phyloP scores from a whole-genome alignment of 2,797 vertebrate genomes.

The Chrosomus eos region DNA sequence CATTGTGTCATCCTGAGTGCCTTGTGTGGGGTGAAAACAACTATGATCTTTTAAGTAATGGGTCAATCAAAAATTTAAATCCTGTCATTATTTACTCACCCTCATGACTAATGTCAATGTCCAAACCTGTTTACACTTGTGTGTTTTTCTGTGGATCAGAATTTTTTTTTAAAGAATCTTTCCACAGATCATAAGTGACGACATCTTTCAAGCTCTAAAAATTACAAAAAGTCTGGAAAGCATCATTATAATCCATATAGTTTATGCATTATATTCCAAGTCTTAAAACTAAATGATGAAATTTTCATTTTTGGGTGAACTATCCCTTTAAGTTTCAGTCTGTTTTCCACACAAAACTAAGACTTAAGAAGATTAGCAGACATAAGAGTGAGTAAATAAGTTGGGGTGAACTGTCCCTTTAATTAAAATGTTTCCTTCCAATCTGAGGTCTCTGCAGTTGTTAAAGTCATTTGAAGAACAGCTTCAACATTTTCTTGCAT shows the following conservation, averaged over 20 bases:
- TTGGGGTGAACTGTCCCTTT: not conserved
- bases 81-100: conserved; percentile 4
- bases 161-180: no score
- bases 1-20: conserved; percentile 14
- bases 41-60: conserved; percentile 2
- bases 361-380: not conserved
- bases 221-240: not conserved
- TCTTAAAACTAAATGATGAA: not conserved
- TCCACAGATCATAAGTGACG: not conserved
- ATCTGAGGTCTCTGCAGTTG: not conserved
- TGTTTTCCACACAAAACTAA: not conserved
- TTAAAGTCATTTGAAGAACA: not conserved
- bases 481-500: conserved; percentile 11
- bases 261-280: not conserved
- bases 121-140: not conserved
- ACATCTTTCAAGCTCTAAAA: not conserved
- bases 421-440: not conserved
- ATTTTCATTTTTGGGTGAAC: no score
- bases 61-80: not conserved
- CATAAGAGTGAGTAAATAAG: conserved; percentile 10
- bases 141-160: not conserved
- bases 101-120: not conserved
- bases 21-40: conserved; percentile 14
- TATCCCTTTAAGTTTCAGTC: not conserved
- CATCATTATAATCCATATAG: no score